These are phyloP conservation scores for Mustela nigripes DNA, from an alignment of 2,113 vertebrate genomes.

Conservation along the genomic window DNA sequence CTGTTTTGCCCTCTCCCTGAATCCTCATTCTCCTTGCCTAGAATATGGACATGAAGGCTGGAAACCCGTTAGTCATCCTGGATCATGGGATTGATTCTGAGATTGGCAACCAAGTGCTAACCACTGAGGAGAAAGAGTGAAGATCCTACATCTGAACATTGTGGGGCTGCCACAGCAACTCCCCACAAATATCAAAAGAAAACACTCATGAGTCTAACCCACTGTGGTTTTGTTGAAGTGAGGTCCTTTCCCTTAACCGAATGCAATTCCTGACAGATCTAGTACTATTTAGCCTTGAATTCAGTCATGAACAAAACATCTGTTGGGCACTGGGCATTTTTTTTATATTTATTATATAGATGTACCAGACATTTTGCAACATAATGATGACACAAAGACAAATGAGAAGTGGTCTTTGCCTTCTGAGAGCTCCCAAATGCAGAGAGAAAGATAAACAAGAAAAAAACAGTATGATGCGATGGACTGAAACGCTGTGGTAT, in stretches of 20 bases:
- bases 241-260: not conserved
- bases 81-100: not conserved
- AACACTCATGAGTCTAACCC: slow-evolving; percentile 13
- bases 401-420: not conserved
- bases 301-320: not conserved
- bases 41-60: not conserved
- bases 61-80: not conserved
- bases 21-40: not conserved
- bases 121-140: not conserved
- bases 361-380: not conserved
- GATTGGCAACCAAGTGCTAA: not conserved
- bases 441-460: slow-evolving; percentile 2
- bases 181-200: not conserved
- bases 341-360: not conserved
- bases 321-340: not conserved
- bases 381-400: not conserved
- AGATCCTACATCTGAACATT: not conserved
- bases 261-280: not conserved
- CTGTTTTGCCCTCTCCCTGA: not conserved
- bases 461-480: not conserved
- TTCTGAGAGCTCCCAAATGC: not conserved
- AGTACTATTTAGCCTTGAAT: not conserved
- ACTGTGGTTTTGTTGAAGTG: not conserved
- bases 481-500: not conserved
- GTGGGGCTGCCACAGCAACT: not conserved